phyloP scores from a whole-genome alignment of 2,888 invertebrate species.

The Hofmannophila pseudospretella region DNA sequence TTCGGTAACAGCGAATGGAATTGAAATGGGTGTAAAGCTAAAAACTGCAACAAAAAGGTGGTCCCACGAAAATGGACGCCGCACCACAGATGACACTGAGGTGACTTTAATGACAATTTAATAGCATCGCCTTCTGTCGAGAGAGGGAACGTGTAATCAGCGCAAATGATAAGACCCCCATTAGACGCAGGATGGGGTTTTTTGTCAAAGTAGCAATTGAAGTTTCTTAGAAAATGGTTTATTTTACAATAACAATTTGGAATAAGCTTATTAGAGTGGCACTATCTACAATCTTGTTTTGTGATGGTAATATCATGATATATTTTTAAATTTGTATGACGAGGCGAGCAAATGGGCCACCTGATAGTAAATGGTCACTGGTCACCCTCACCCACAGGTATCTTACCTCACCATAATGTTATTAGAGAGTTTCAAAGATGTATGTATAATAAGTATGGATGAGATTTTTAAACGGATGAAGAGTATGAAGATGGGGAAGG shows the following conservation, averaged over 20 bases:
- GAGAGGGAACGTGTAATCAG: slow-evolving; percentile 65
- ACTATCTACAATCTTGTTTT: neutral
- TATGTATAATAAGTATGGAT: too few species aligned
- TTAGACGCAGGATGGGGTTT: slow-evolving; percentile 46
- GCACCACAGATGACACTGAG: slow-evolving; percentile 67
- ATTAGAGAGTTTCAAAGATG: too few species aligned
- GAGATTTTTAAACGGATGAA: too few species aligned
- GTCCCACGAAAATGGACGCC: slow-evolving; percentile 59
- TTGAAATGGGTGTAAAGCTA: slow-evolving; percentile 47
- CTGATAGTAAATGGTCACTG: too few species aligned
- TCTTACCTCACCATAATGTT: too few species aligned
- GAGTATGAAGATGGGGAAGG: too few species aligned
- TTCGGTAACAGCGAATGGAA: slow-evolving; percentile 15
- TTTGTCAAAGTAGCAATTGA: slow-evolving; percentile 50
- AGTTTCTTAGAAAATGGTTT: slow-evolving; percentile 43
- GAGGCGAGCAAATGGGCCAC: too few species aligned
- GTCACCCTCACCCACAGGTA: too few species aligned
- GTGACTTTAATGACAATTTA: slow-evolving; percentile 75
- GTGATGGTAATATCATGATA: too few species aligned
- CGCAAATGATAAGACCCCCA: slow-evolving; percentile 61
- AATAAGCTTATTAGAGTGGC: neutral
- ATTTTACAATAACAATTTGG: slow-evolving; percentile 17
- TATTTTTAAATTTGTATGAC: too few species aligned
- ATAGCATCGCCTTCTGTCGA: slow-evolving; percentile 70
- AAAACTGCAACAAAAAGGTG: slow-evolving; percentile 71